These are phyloP conservation scores for Varanus komodoensis DNA, from an alignment of 2,113 vertebrate genomes.

Conservation along the genomic window DNA sequence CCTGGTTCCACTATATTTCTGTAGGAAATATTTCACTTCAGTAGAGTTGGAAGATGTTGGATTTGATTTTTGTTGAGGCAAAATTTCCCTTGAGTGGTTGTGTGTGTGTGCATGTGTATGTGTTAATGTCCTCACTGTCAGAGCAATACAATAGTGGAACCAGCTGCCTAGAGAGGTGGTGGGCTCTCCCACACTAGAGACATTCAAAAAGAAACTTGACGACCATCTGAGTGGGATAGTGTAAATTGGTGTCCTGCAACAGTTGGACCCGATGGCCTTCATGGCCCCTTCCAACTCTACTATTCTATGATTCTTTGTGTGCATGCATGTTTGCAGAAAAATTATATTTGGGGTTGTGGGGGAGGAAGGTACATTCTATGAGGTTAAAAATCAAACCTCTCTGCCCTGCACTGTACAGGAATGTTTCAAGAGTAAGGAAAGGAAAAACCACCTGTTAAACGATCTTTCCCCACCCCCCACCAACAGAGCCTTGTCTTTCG, in stretches of 20 bases:
- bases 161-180: too few relatives aligned
- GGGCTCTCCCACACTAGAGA: too few relatives aligned
- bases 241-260: too few relatives aligned
- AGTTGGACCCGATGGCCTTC: too few relatives aligned
- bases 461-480: not conserved
- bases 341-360: not conserved
- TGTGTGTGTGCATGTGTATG: too few relatives aligned
- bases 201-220: too few relatives aligned
- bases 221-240: too few relatives aligned
- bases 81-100: not conserved
- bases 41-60: not conserved
- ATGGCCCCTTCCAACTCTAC: too few relatives aligned
- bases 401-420: not conserved
- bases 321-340: too few relatives aligned
- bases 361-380: not conserved
- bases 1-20: conserved; percentile 11
- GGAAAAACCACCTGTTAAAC: not conserved
- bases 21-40: conserved; percentile 13
- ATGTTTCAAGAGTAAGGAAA: not conserved
- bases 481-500: not conserved
- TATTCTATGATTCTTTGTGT: too few relatives aligned
- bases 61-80: not conserved
- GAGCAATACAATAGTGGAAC: too few relatives aligned
- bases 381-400: not conserved
- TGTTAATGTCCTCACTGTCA: too few relatives aligned